phyloP scores from a whole-genome alignment of 2,888 invertebrate species.

The Periphyllus acericola region DNA sequence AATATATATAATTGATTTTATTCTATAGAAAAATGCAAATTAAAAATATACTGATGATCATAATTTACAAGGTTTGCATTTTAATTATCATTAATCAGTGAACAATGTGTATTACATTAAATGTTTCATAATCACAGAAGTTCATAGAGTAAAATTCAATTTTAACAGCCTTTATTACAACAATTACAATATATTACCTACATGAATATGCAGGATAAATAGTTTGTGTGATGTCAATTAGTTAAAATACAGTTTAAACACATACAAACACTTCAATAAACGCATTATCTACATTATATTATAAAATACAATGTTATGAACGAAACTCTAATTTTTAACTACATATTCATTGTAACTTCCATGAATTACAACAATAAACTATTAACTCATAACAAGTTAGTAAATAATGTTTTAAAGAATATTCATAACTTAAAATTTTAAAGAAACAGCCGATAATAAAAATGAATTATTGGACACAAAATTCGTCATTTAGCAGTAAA shows the following conservation, averaged over 20 bases:
- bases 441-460: background rate
- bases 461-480: background rate
- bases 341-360: too few species aligned
- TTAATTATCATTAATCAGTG: constrained; percentile 14
- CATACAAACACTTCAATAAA: background rate
- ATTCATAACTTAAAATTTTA: background rate
- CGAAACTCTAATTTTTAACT: too few species aligned
- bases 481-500: background rate
- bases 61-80: constrained; percentile 22
- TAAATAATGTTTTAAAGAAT: background rate
- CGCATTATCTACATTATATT: background rate
- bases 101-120: background rate
- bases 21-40: background rate
- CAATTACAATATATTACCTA: background rate
- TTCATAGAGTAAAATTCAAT: constrained; percentile 7
- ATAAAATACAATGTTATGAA: too few species aligned
- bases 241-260: background rate
- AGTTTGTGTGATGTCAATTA: constrained; percentile 5
- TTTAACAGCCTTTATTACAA: background rate
- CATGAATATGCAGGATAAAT: constrained; percentile 3
- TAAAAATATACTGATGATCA: background rate
- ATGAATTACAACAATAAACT: too few species aligned
- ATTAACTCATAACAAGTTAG: too few species aligned
- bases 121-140: background rate
- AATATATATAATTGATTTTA: background rate